A percentile compares a stretch with the other conserved stretches of the same genome.
These are phyloP conservation scores for Micrastur ruficollis DNA, from an alignment of 2,797 vertebrate genomes.

Conservation along the genomic window DNA sequence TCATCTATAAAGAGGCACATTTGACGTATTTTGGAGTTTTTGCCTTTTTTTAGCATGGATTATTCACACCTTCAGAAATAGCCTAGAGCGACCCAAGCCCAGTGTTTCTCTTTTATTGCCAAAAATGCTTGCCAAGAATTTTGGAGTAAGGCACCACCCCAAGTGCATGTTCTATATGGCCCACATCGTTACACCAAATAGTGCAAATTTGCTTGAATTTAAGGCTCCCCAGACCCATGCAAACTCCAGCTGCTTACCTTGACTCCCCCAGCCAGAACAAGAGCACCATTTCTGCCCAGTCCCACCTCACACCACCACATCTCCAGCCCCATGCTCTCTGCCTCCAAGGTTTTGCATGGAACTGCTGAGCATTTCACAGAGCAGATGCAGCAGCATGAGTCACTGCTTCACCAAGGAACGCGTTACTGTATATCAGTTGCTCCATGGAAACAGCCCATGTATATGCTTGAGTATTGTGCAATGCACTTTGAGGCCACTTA, in stretches of 20 bases:
- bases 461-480: not conserved
- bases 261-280: not conserved
- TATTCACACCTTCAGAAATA: not conserved
- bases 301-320: not conserved
- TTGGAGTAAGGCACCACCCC: not conserved
- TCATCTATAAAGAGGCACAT: not conserved
- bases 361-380: not conserved
- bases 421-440: not conserved
- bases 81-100: not conserved
- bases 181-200: not conserved
- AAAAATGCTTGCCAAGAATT: not conserved
- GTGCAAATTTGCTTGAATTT: not conserved
- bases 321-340: not conserved
- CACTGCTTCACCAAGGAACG: not conserved
- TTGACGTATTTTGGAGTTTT: not conserved
- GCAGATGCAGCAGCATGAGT: constrained; percentile 26
- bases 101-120: not conserved
- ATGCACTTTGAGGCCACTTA: not conserved
- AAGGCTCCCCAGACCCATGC: not conserved
- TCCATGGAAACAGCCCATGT: constrained; percentile 16
- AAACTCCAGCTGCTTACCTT: not conserved
- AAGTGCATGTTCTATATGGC: not conserved
- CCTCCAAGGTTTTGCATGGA: not conserved
- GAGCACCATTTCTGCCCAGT: not conserved
- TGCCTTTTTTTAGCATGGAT: not conserved